These are phyloP conservation scores for Thaumetopoea pityocampa DNA, from an alignment of 1,140 invertebrate species.

Conservation along the genomic window DNA sequence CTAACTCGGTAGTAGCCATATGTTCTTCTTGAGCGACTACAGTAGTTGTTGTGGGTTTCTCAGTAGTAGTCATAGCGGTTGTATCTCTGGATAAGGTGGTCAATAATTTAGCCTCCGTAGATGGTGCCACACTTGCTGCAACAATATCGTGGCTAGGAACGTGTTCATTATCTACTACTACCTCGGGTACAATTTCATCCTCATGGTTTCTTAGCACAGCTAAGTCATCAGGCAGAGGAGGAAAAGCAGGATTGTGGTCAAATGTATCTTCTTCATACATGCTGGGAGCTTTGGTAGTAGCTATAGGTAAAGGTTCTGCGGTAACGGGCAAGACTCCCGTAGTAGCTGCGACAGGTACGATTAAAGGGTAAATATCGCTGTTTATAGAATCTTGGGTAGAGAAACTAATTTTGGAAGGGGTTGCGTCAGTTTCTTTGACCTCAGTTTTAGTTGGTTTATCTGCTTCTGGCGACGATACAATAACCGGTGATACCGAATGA, in stretches of 20 bases:
- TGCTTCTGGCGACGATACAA: constrained; percentile 15
- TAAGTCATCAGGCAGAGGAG: constrained; percentile 63
- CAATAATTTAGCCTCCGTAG: constrained; percentile 24
- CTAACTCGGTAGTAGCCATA: constrained; percentile 27
- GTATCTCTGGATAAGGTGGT: constrained; percentile 25
- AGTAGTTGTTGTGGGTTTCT: constrained; percentile 23
- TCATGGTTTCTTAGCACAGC: constrained; percentile 53
- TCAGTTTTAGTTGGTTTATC: constrained; percentile 9
- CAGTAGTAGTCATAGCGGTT: constrained; percentile 22
- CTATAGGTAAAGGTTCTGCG: constrained; percentile 19
- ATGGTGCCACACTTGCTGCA: constrained; percentile 22
- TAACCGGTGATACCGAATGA: constrained; percentile 19
- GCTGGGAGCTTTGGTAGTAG: constrained; percentile 45
- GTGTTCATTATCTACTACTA: constrained; percentile 47
- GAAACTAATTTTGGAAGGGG: constrained; percentile 55
- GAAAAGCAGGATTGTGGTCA: constrained; percentile 65
- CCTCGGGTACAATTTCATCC: constrained; percentile 57
- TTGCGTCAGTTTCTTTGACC: constrained; percentile 26
- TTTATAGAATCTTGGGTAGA: constrained; percentile 49
- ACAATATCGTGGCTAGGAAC: constrained; percentile 24
- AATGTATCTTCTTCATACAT: constrained; percentile 59
- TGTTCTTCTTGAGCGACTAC: constrained; percentile 27
- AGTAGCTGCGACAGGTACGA: constrained; percentile 36
- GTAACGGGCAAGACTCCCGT: constrained; percentile 30
- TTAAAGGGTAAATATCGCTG: constrained; percentile 43